Percentiles rank a stretch among this genome's conserved stretches.
Evolutionary conservation across 2,113 vertebrate species (phyloP).

Genomic region (Zingel zingel): DNA sequence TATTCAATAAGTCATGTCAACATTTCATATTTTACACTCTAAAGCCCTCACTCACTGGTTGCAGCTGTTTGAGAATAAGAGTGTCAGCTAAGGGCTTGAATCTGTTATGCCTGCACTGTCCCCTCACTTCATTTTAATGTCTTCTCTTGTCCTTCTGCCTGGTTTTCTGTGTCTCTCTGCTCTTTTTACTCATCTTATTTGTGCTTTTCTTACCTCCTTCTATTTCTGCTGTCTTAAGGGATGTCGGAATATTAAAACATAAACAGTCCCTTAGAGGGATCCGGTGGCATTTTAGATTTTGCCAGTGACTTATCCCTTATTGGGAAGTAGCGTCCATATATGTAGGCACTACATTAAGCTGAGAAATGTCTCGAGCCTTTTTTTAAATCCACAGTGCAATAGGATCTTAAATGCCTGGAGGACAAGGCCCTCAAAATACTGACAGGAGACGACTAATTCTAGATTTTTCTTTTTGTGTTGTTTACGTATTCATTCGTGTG

Average conservation of each 20-base stretch:
- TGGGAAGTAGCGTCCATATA: slow-evolving; percentile 32
- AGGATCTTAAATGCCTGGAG: slow-evolving; percentile 30
- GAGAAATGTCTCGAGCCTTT: slow-evolving; percentile 6
- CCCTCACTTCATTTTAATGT: slow-evolving; percentile 24
- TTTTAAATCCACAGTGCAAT: slow-evolving; percentile 38
- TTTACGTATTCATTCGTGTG: slow-evolving; percentile 31
- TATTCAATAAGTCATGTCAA: slow-evolving; percentile 32
- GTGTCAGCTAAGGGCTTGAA: slow-evolving; percentile 36
- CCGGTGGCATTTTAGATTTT: slow-evolving; percentile 51
- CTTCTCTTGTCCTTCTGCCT: slow-evolving; percentile 15
- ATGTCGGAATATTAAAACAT: slow-evolving; percentile 31
- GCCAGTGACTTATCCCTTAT: slow-evolving; percentile 53
- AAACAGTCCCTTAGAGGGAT: slow-evolving; percentile 29
- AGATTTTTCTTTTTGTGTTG: slow-evolving; percentile 27
- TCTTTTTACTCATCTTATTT: slow-evolving; percentile 22
- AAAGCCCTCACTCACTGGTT: not conserved
- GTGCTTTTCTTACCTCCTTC: slow-evolving; percentile 22
- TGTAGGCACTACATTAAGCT: slow-evolving; percentile 40
- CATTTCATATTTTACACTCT: not conserved
- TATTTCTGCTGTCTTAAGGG: slow-evolving; percentile 39
- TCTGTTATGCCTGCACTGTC: slow-evolving; percentile 32
- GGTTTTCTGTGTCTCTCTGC: slow-evolving; percentile 3
- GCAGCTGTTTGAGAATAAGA: slow-evolving; percentile 31
- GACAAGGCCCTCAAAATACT: slow-evolving; percentile 24
- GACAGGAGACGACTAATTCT: slow-evolving; percentile 12